Conservation (phyloP, 2,888 invertebrate species). For the Pristionchus entomophagus region DNA sequence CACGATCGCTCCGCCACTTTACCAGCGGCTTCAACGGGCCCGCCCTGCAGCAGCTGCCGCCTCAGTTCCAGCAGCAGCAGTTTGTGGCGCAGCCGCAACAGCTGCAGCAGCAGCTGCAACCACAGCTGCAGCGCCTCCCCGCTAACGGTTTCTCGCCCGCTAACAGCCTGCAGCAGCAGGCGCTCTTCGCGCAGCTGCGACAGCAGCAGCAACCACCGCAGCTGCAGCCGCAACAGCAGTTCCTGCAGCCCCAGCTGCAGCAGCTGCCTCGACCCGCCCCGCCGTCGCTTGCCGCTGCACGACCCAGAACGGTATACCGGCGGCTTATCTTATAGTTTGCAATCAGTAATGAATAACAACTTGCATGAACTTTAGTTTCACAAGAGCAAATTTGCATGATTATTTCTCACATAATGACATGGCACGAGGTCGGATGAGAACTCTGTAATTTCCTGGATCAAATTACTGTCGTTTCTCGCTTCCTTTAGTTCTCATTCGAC, state of each 20-base stretch:
- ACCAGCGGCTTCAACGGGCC: not conserved
- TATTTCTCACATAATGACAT: not conserved
- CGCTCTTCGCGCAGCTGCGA: not conserved
- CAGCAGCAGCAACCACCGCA: not conserved
- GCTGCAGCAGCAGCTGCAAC: not conserved
- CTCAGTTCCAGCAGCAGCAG: slow-evolving; percentile 1
- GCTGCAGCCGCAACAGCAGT: slow-evolving; percentile 5
- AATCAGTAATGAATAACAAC: too few relatives aligned
- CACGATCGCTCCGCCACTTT: not conserved
- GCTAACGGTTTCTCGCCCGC: slow-evolving; percentile 21
- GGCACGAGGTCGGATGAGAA: not conserved
- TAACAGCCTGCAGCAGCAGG: slow-evolving; percentile 11
- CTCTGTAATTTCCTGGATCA: too few relatives aligned
- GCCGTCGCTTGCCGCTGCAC: not conserved
- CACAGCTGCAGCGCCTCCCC: slow-evolving; percentile 19
- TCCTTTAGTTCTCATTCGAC: not conserved
- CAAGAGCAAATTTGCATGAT: too few relatives aligned
- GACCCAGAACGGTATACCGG: not conserved
- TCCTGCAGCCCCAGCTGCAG: not conserved
- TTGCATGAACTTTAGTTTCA: too few relatives aligned
- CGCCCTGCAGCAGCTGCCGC: not conserved
- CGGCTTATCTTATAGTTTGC: too few relatives aligned
- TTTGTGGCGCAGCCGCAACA: not conserved
- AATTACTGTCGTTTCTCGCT: too few relatives aligned
- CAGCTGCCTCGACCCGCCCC: not conserved